Base-by-base conservation (phyloP, 2,888 invertebrate genomes). In the Branchellion lobata region DNA sequence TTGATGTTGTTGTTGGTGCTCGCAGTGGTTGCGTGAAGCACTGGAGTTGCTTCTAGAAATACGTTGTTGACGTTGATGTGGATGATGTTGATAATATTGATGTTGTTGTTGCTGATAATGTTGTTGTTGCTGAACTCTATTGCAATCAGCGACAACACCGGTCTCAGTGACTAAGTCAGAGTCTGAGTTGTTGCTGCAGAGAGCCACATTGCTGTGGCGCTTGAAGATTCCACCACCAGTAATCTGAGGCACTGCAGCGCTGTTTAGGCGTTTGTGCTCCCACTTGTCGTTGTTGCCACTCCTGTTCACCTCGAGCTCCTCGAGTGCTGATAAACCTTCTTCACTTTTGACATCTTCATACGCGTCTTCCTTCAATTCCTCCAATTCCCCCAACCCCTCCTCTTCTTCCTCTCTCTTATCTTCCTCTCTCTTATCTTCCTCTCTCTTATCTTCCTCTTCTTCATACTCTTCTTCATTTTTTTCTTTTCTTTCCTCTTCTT, bases 281-380 rank as follows among this genome's bases (percentile, higher is more conserved):
- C 61, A 18, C 24, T 57, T 8, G 5, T 5, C 3, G 11, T 5
- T 18, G 24, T 5, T n/a, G 3, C 24, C 61, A 18, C n/a, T n/a
- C 5, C 24, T 24, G 3, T 8, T 5, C 3, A 18, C 24, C 3
- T n/a, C n/a, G n/a, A 14, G n/a, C 5, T 57, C 61, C n/a, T n/a
- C n/a, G n/a, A n/a, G n/a, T n/a, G n/a, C n/a, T n/a, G n/a, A n/a
- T n/a, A n/a, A n/a, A n/a, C n/a, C n/a, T 24, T 57, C 61, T 5
- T 57, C 61, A 57, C n/a, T 57, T n/a, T n/a, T 57, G 5, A n/a
- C 61, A 57, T 57, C 11, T n/a, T 24, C 61, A 57, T n/a, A 57
- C 61, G 3, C 21, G 61, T 47, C 18, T n/a, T n/a, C n/a, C n/a
- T n/a, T n/a, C n/a, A n/a, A n/a, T n/a, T n/a, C n/a, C n/a, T n/a